phyloP scores from a whole-genome alignment of 37 sponge, comb jelly and placozoan genomes.

The Agelas oroides region DNA sequence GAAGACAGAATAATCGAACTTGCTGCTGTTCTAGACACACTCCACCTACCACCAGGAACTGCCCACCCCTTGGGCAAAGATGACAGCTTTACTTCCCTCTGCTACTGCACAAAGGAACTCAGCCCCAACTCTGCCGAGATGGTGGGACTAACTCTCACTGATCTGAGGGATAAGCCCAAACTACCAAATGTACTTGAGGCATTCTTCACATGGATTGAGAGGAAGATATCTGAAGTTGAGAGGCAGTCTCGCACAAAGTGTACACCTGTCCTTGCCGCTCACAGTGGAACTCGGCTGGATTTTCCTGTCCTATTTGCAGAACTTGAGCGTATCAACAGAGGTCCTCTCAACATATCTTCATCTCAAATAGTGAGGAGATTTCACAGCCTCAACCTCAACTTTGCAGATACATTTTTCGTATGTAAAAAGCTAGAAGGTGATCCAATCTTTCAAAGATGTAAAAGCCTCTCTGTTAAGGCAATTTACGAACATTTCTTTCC shows the following conservation, averaged over 20 bases:
- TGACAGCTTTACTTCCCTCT: constrained; percentile 17
- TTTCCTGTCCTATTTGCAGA: constrained; percentile 15
- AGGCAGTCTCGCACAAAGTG: background rate
- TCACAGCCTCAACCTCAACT: constrained; percentile 12
- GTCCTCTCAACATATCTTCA: no score
- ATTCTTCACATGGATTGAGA: constrained; percentile 17
- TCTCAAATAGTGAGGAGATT: background rate
- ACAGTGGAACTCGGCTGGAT: constrained; percentile 19
- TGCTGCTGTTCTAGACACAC: constrained; percentile 11
- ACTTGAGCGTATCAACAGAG: background rate
- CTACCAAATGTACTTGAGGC: background rate
- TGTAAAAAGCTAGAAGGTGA: background rate
- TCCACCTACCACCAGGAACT: background rate
- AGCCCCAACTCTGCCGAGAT: background rate
- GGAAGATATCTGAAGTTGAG: background rate
- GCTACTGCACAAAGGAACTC: background rate
- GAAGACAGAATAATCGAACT: constrained; percentile 32
- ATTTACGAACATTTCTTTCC: background rate
- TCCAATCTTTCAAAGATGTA: background rate
- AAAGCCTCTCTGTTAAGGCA: background rate
- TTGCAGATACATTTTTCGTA: constrained; percentile 4
- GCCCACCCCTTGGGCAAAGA: background rate
- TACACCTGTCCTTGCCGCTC: constrained; percentile 26
- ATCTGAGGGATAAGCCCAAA: constrained; percentile 9
- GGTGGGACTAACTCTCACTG: background rate